Evolutionary conservation across 1,140 invertebrate species (phyloP), one percentile per base, ranked within the genome.

Genomic region (Microplitis mediator): DNA sequence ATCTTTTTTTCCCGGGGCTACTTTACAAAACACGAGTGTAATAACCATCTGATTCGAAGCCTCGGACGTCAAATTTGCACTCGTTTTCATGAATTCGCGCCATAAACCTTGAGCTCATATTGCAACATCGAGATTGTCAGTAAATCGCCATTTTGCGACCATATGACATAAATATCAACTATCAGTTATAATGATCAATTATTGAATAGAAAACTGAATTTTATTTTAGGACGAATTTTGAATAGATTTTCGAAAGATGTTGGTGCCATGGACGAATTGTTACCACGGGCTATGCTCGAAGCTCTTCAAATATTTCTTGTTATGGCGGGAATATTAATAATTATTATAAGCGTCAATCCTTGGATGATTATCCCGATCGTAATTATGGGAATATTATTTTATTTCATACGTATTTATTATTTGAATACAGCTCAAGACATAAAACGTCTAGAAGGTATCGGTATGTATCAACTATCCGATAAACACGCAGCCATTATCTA

Each of bases 261-360:
- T 63, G 89, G 89, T 0, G 84, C 85, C 16, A 87, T 91, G 73
- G 91, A 91, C 80, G 90, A 72, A 36, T 14, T 89, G 8, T 81
- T 97, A 4, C 95, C 95, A 51, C 87, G 84, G 77, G 83, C 88
- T 13, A 89, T 93, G 77, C 88, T 94, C 76, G 94, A 95, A 78
- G 83, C 87, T 0, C 63, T 89, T 36, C 91, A 93, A 69, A 79
- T 86, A 56, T 79, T 78, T 51, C 76, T 81, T 2, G 76, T 86
- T 14, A 82, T 88, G 78, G 16, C 78, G 6, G 87, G 84, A 39
- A 89, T 91, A 36, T 72, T 92, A 0, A 74, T 88, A 0, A 82
- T 92, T 9, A 87, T 92, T 0, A 78, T 85, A 0, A 79, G 89
- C n/a, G 80, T 91, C 1, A 90, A 91, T 82, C 81, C 86, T 13